Percentiles rank a stretch among this genome's conserved stretches.
Evolutionary conservation across 2,888 invertebrate species (phyloP).

Genomic region (Crioceris asparagi): DNA sequence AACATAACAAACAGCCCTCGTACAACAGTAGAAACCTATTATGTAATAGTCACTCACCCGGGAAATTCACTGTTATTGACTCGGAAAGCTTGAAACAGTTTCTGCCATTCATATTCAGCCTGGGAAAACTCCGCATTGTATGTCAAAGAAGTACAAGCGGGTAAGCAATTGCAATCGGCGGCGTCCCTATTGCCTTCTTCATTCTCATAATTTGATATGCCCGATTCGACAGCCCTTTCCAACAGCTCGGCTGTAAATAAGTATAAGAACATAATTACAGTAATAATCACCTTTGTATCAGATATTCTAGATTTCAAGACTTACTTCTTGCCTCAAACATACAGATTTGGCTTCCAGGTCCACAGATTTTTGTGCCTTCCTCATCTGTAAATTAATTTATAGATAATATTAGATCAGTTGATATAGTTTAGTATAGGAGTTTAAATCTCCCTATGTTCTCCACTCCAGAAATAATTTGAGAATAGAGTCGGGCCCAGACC

Average conservation of each 20-base stretch:
- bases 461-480: too few species aligned
- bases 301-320: slow-evolving; percentile 21
- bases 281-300: neutral
- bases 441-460: too few species aligned
- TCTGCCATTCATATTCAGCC: slow-evolving; percentile 54
- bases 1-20: neutral
- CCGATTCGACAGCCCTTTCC: slow-evolving; percentile 41
- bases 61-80: slow-evolving; percentile 35
- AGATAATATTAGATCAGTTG: too few species aligned
- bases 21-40: neutral
- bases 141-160: slow-evolving; percentile 57
- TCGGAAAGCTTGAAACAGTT: slow-evolving; percentile 45
- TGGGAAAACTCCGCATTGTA: slow-evolving; percentile 66
- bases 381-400: slow-evolving; percentile 47
- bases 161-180: slow-evolving; percentile 47
- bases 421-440: too few species aligned
- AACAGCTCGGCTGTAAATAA: slow-evolving; percentile 41
- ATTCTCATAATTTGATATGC: slow-evolving; percentile 24
- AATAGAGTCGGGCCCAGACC: too few species aligned
- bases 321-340: slow-evolving; percentile 46
- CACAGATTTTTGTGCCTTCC: slow-evolving; percentile 46
- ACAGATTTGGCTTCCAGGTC: slow-evolving; percentile 44
- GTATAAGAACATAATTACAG: neutral
- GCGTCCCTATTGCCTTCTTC: slow-evolving; percentile 14
- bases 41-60: slow-evolving; percentile 25